Percentiles rank a stretch among this genome's conserved stretches.
Evolutionary conservation across 1,140 invertebrate genomes (phyloP).

Genomic region (Melitaea cinxia): DNA sequence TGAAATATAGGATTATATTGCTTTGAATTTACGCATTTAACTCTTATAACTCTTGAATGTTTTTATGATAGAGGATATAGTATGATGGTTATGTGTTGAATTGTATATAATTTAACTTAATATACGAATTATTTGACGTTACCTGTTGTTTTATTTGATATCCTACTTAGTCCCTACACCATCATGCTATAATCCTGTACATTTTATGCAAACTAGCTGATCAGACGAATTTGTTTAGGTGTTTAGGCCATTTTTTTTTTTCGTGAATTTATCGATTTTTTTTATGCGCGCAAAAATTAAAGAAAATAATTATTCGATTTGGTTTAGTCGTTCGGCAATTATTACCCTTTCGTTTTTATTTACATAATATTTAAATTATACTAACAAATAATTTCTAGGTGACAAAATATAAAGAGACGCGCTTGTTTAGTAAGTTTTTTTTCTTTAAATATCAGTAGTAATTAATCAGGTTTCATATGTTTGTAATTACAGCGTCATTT

Average conservation of each 20-base stretch:
- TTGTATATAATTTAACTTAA: constrained; percentile 60
- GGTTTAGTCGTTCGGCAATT: too few species aligned
- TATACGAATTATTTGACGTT: constrained; percentile 53
- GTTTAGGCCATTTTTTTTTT: too few species aligned
- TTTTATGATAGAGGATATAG: constrained; percentile 53
- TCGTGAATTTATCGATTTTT: too few species aligned
- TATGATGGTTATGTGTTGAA: constrained; percentile 67
- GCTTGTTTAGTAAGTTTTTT: constrained; percentile 34
- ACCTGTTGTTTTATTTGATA: constrained; percentile 67
- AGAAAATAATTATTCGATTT: too few species aligned
- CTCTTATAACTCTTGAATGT: constrained; percentile 3
- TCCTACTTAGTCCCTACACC: constrained; percentile 46
- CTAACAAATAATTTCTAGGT: constrained; percentile 21
- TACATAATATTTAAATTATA: neutral
- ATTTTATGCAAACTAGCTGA: too few species aligned
- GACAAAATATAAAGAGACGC: constrained; percentile 40
- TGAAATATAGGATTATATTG: neutral
- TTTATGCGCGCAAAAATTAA: too few species aligned
- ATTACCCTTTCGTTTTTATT: too few species aligned
- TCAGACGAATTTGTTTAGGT: too few species aligned
- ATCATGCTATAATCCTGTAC: constrained; percentile 75
- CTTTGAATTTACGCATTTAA: constrained; percentile 26
- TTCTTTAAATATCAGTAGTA: neutral
- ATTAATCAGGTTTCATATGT: too few species aligned
- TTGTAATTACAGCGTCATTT: too few species aligned